phyloP scores from a whole-genome alignment of 2,888 invertebrate species.

The Dynastes hyllus region DNA sequence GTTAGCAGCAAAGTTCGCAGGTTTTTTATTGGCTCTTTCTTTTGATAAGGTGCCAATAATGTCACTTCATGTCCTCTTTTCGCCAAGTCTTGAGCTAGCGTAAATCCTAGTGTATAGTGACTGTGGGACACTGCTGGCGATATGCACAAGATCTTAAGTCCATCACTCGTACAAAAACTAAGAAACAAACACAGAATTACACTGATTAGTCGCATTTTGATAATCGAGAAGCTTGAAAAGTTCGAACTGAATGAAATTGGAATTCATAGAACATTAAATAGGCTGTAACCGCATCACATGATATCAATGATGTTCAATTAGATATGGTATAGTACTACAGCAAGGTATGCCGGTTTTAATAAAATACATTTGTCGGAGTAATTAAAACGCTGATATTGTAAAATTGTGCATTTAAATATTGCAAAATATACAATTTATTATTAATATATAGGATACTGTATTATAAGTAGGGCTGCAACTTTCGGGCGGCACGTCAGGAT shows the following conservation, averaged over 20 bases:
- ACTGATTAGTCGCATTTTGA: not conserved
- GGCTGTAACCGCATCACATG: not conserved
- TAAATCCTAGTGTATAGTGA: slow-evolving; percentile 59
- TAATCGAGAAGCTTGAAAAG: not conserved
- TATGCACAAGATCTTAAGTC: slow-evolving; percentile 59
- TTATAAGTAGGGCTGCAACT: too few species aligned
- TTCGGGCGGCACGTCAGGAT: too few species aligned
- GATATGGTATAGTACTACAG: not conserved
- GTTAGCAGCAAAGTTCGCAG: slow-evolving; percentile 60
- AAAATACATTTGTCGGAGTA: too few species aligned
- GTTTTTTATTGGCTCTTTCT: slow-evolving; percentile 67
- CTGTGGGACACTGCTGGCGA: slow-evolving; percentile 59
- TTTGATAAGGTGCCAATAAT: slow-evolving; percentile 59
- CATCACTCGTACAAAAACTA: not conserved
- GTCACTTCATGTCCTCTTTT: slow-evolving; percentile 70
- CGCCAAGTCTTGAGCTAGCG: slow-evolving; percentile 59
- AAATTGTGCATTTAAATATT: too few species aligned
- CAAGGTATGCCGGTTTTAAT: too few species aligned
- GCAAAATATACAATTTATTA: too few species aligned
- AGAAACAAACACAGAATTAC: not conserved
- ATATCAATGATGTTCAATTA: not conserved
- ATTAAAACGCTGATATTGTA: too few species aligned
- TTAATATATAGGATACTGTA: too few species aligned
- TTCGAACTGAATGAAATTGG: too few species aligned
- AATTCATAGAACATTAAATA: not conserved